Evolutionary conservation across 1,140 invertebrate genomes (phyloP), one percentile per base, ranked within the genome.

Genomic region (Penaeus vannamei): DNA sequence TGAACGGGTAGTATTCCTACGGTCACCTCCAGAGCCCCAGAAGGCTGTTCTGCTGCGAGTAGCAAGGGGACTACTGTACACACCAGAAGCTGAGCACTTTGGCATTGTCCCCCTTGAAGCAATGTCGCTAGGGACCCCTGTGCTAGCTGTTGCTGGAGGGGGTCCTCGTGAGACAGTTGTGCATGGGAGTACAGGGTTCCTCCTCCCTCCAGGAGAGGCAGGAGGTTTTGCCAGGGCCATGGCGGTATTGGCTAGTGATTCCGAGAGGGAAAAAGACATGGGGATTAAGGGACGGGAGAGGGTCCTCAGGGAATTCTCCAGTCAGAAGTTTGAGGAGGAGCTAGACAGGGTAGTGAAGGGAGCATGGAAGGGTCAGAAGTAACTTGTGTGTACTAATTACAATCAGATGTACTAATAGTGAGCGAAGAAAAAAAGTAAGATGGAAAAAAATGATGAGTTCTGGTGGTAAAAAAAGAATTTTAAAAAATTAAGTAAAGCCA

Each of bases 31-130:
- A 91, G 98, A 99, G 93, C 94, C 95, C 82, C 94, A 96, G 69
- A 99, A 99, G 93, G 94, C 97, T 42, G 94, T 95, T 8, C 93
- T 99, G 26, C 93, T 99, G 7, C 94, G 95, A 79, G 93, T 95
- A 86, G 96, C 96, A 92, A 94, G 95, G 91, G 95, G 96, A 92
- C 93, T 99, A 8, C 92, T 99, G 23, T 99, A 99, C 91, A 99
- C 99, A 29, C 99, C 99, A 8, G 95, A 96, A 0, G 97, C 97
- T 93, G 99, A 99, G 93, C 99, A 99, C 94, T 99, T 99, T 95
- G 99, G 99, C 10, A 99, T 99, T 92, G 99, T 99, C 14, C 99
- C 99, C 2, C 93, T 99, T 82, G 99, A 99, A 94, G 98, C 98
- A 0, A 99, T 99, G 99, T 98, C 97, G 92, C 95, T 96, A 92